phyloP scores from a whole-genome alignment of 1,140 invertebrate species.

The Acromyrmex heyeri region DNA sequence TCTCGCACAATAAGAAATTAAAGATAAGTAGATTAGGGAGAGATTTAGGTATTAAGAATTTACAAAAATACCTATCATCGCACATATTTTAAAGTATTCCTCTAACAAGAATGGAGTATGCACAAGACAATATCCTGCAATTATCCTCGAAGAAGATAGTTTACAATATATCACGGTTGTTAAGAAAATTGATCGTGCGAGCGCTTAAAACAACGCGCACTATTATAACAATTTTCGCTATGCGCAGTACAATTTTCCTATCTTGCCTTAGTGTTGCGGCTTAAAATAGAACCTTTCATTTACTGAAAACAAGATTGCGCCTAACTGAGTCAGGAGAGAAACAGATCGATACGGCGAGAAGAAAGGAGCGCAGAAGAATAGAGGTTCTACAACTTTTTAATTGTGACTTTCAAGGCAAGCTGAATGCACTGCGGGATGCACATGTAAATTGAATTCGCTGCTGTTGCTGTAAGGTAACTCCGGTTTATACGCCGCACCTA shows the following conservation, averaged over 20 bases:
- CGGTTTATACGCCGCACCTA: too few species aligned
- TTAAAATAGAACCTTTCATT: conserved; percentile 78
- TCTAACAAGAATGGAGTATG: conserved; percentile 5
- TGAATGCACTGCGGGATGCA: conserved; percentile 39
- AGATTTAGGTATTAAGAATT: neutral
- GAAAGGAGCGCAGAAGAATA: neutral
- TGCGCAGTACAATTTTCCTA: conserved; percentile 76
- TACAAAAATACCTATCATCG: neutral
- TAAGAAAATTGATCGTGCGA: conserved; percentile 70
- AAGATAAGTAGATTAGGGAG: neutral
- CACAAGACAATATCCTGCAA: conserved; percentile 20
- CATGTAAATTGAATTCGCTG: conserved; percentile 21
- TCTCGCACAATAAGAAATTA: neutral
- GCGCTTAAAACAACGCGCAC: conserved; percentile 72
- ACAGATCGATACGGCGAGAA: conserved; percentile 4
- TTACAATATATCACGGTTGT: neutral
- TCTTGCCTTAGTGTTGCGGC: conserved; percentile 59
- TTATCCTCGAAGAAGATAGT: conserved; percentile 32
- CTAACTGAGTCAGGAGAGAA: conserved; percentile 9
- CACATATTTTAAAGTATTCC: neutral
- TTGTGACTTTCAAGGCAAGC: conserved; percentile 66
- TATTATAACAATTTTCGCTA: conserved; percentile 63
- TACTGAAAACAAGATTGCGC: conserved; percentile 73
- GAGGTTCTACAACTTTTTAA: conserved; percentile 70
- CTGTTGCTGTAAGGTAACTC: neutral